Evolutionary conservation across 2,888 invertebrate species (phyloP).

Genomic region (Drosophila rellima): DNA sequence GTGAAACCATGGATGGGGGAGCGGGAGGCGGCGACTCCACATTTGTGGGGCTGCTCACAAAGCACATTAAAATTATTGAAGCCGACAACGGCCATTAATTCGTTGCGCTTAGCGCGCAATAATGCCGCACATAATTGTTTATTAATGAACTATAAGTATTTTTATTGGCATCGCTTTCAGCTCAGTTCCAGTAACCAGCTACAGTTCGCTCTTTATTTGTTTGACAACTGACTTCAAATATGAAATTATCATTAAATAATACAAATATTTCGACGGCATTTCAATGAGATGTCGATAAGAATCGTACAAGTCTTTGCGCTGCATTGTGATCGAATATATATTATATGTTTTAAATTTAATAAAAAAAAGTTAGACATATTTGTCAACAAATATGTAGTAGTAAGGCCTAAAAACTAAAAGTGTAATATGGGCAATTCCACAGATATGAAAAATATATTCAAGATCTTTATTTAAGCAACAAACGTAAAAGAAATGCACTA

Average conservation of each 20-base stretch:
- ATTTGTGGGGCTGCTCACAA: conserved; percentile 13
- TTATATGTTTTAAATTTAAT: background rate
- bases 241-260: background rate
- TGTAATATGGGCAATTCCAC: no score
- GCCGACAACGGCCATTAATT: conserved; percentile 77
- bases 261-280: background rate
- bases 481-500: no score
- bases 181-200: conserved; percentile 3
- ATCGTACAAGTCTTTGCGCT: background rate
- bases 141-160: conserved; percentile 90
- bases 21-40: conserved; percentile 3
- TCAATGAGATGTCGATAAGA: background rate
- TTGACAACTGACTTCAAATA: background rate
- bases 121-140: conserved; percentile 87
- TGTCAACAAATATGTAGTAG: no score
- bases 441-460: no score
- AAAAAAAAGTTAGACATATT: no score
- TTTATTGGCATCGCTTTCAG: conserved; percentile 86
- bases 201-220: background rate
- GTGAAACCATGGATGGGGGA: conserved; percentile 25
- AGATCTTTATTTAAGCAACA: no score
- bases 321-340: no score
- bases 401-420: no score
- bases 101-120: conserved; percentile 76
- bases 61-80: conserved; percentile 79